Base-by-base conservation (phyloP, 2,113 vertebrate species). In the Azemiops feae region DNA sequence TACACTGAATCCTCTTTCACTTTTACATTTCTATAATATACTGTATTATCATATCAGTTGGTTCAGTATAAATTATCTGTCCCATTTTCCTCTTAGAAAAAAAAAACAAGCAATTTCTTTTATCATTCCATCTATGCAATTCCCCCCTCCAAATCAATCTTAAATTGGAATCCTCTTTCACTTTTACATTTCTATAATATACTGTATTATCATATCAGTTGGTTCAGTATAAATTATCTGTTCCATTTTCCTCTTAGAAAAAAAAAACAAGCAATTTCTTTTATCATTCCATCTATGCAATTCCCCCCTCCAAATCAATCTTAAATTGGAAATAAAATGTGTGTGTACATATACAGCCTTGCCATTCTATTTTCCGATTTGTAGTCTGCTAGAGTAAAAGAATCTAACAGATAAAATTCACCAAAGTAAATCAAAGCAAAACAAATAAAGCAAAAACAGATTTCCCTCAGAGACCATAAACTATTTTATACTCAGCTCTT, bases 91-190 rank as follows among this genome's bases (percentile, higher is more conserved):
- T 27, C 12, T 34, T 74, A 85, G 27, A 47, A 8, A 58, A 43
- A n/a, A 74, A 34, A 30, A 12, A 1, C 11, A 69, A 39, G n/a
- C 69, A 18, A 81, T 81, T 81, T 85, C 34, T 88, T 87, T 12
- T 39, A 30, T 53, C 74, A 4, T 55, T 55, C 43, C 39, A 4
- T 39, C 34, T 39, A 74, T n/a, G 45, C 2, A 89, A 2, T 25
- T 45, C 85, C 60, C 25, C 12, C 69, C 27, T 20, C 64, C 64
- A 47, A 18, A 55, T 74, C 39, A 90, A 94, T 58, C 55, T 50
- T n/a, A 81, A 39, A 88, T 52, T 57, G 25, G 14, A 92, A 94
- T n/a, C n/a, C n/a, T n/a, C n/a, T 85, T 89, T 94, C 34, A 45
- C 60, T 88, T 58, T 39, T 87, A 90, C 39, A 39, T 47, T 87